phyloP scores from a whole-genome alignment of 1,140 invertebrate genomes.

The Listronotus oregonensis region DNA sequence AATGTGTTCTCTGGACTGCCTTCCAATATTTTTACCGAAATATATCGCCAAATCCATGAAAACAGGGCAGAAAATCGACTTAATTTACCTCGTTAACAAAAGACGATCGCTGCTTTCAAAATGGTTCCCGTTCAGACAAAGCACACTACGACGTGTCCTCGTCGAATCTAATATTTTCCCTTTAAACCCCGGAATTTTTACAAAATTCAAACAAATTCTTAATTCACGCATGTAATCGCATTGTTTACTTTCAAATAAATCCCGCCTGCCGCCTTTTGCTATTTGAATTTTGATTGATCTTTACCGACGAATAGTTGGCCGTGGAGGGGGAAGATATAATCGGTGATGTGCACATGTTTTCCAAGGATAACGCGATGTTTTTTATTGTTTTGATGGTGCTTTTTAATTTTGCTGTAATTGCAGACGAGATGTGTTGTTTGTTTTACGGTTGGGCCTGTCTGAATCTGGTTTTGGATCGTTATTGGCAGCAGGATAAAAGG shows the following conservation, averaged over 20 bases:
- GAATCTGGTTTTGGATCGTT: too few relatives aligned
- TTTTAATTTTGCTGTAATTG: not conserved
- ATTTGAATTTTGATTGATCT: conserved; percentile 47
- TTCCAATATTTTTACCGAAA: not conserved
- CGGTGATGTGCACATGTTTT: conserved; percentile 37
- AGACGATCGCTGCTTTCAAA: conserved; percentile 57
- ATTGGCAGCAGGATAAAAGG: too few relatives aligned
- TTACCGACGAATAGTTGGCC: conserved; percentile 34
- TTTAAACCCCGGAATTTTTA: conserved; percentile 21
- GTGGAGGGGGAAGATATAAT: conserved; percentile 38
- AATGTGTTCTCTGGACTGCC: not conserved
- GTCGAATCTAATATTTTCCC: conserved; percentile 24
- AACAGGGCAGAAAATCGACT: not conserved
- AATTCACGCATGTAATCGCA: conserved; percentile 24
- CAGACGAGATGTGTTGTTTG: not conserved
- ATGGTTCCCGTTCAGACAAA: conserved; percentile 63
- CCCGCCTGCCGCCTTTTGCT: conserved; percentile 45
- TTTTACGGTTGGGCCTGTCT: too few relatives aligned
- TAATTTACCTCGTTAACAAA: conserved; percentile 16
- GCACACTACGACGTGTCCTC: conserved; percentile 42
- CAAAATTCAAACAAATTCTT: conserved; percentile 16
- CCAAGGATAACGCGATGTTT: conserved; percentile 26
- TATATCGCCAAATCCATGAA: not conserved
- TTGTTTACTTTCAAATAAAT: conserved; percentile 47
- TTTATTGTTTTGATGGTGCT: conserved; percentile 2